A percentile compares a stretch with the other conserved stretches of the same genome.
These are phyloP conservation scores for Fulmarus glacialis DNA, from an alignment of 2,113 vertebrate species.

Conservation along the genomic window DNA sequence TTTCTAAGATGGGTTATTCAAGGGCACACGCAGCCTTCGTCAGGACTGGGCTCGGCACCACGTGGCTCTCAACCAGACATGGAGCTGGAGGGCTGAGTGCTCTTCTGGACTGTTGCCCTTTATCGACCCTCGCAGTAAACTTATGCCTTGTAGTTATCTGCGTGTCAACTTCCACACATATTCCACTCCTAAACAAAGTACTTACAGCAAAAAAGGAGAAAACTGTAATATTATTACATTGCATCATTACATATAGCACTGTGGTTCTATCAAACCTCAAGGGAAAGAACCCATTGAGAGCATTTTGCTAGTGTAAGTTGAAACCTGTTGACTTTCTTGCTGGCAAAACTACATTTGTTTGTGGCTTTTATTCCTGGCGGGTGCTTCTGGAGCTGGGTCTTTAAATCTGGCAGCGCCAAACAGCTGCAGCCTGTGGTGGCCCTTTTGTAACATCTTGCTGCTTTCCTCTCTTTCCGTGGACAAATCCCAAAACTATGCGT, in stretches of 20 bases:
- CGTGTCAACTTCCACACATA: neutral
- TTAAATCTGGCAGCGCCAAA: neutral
- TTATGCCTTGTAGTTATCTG: neutral
- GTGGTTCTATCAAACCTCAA: neutral
- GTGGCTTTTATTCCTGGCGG: neutral
- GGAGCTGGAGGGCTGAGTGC: neutral
- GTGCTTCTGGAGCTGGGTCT: slow-evolving; percentile 1
- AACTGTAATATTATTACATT: neutral
- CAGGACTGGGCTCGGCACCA: neutral
- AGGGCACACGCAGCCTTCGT: neutral
- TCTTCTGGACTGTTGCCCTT: neutral
- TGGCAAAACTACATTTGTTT: neutral
- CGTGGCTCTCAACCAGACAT: neutral
- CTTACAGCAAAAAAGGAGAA: neutral
- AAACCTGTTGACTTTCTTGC: neutral
- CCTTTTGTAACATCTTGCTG: neutral
- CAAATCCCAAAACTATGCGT: neutral
- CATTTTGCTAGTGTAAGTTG: neutral
- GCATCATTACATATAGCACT: neutral
- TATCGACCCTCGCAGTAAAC: fast-evolving
- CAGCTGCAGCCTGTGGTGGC: slow-evolving; percentile 22
- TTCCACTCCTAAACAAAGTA: neutral
- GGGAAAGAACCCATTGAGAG: neutral
- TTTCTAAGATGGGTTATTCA: neutral
- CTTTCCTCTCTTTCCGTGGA: slow-evolving; percentile 17